Conservation (phyloP, 2,797 vertebrate genomes). For the Hippopotamyrus pictus region DNA sequence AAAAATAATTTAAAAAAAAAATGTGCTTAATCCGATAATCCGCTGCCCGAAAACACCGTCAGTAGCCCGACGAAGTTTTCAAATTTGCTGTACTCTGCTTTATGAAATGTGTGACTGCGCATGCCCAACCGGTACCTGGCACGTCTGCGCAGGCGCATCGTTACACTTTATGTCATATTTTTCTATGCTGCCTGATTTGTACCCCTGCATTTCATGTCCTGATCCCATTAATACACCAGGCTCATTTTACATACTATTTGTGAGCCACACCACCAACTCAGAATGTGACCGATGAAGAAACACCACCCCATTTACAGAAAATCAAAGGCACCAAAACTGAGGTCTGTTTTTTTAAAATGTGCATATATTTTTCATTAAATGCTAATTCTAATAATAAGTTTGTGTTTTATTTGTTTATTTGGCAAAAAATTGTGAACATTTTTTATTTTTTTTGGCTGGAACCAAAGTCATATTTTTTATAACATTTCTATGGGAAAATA, state of each 20-base stretch:
- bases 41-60: background rate
- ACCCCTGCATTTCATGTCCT: background rate
- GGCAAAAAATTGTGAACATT: background rate
- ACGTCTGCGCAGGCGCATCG: background rate
- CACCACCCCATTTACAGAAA: background rate
- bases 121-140: background rate
- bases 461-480: background rate
- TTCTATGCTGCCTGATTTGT: background rate
- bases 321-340: background rate
- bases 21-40: background rate
- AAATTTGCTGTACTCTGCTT: background rate
- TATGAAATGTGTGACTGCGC: background rate
- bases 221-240: background rate
- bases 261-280: background rate
- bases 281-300: background rate
- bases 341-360: background rate
- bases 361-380: background rate
- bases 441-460: background rate
- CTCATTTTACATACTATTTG: background rate
- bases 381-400: background rate
- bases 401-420: background rate
- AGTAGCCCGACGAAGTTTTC: background rate
- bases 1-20: background rate
- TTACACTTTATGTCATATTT: background rate
- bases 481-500: background rate